Evolutionary conservation across 1,140 invertebrate genomes (phyloP).

Genomic region (Pseudachorutes palmiensis): DNA sequence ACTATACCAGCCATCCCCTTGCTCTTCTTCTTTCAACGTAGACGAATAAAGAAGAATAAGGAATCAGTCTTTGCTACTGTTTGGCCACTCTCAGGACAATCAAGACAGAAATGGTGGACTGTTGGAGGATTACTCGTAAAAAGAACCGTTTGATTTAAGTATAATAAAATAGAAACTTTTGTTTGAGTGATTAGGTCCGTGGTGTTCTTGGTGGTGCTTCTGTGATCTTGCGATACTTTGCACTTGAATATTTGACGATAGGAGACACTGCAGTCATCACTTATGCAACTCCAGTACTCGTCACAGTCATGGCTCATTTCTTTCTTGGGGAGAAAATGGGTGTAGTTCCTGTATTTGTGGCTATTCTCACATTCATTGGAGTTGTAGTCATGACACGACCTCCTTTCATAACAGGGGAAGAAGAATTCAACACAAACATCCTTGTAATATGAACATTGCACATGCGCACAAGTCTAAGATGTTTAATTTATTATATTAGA

Average conservation of each 20-base stretch:
- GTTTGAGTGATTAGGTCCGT: constrained; percentile 5
- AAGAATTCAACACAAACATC: neutral
- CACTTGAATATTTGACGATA: constrained; percentile 16
- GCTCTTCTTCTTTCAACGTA: constrained; percentile 7
- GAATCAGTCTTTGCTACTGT: constrained; percentile 12
- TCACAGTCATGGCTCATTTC: constrained; percentile 24
- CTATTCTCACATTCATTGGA: constrained; percentile 14
- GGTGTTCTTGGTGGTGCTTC: constrained; percentile 18
- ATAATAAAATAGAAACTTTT: neutral
- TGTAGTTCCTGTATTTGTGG: constrained; percentile 14
- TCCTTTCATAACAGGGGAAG: constrained; percentile 21
- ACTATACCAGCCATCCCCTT: neutral
- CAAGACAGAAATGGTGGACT: constrained; percentile 7
- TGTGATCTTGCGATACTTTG: constrained; percentile 25
- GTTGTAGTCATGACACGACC: constrained; percentile 19
- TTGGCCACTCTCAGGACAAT: constrained; percentile 14
- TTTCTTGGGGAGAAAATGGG: constrained; percentile 13
- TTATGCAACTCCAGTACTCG: constrained; percentile 21
- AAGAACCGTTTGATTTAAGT: neutral
- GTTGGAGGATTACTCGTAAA: constrained; percentile 21
- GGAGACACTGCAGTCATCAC: constrained; percentile 21
- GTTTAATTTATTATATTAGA: constrained; percentile 22
- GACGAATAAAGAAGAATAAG: constrained; percentile 8
- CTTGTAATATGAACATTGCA: constrained; percentile 15
- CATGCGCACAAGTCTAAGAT: too few relatives aligned